Conservation (phyloP, 2,797 vertebrate species). For the Crenichthys baileyi region DNA sequence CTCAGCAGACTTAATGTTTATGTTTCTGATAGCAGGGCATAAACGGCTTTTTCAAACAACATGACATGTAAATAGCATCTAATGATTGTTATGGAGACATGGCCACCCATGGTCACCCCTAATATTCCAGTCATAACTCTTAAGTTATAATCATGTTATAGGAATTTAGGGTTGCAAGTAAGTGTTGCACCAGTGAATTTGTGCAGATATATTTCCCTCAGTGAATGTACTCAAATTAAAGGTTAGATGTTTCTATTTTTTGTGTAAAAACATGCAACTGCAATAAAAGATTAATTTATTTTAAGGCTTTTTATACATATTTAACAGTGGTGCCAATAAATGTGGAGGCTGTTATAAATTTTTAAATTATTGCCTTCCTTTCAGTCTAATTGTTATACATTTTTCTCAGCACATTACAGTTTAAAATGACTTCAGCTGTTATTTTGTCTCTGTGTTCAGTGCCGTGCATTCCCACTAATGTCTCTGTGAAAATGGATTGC, state of each 20-base stretch:
- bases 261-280: neutral
- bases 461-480: slow-evolving; percentile 67
- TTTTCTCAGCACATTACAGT: neutral
- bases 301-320: neutral
- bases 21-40: neutral
- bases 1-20: neutral
- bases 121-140: neutral
- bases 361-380: neutral
- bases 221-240: neutral
- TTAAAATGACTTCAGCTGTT: neutral
- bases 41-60: neutral
- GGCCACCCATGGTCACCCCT: too few relatives aligned
- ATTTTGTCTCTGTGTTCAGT: slow-evolving; percentile 45
- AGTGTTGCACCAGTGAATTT: neutral
- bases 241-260: neutral
- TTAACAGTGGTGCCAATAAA: neutral
- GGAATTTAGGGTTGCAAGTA: neutral
- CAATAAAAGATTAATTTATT: neutral
- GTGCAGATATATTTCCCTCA: neutral
- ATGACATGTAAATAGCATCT: neutral
- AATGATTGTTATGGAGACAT: neutral
- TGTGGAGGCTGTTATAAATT: neutral
- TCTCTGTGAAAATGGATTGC: slow-evolving; percentile 59
- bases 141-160: too few relatives aligned
- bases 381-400: neutral